Percentiles rank a stretch among this genome's conserved stretches.
phyloP scores from a whole-genome alignment of 2,888 invertebrate species.

The Gandaritis pyraliata region DNA sequence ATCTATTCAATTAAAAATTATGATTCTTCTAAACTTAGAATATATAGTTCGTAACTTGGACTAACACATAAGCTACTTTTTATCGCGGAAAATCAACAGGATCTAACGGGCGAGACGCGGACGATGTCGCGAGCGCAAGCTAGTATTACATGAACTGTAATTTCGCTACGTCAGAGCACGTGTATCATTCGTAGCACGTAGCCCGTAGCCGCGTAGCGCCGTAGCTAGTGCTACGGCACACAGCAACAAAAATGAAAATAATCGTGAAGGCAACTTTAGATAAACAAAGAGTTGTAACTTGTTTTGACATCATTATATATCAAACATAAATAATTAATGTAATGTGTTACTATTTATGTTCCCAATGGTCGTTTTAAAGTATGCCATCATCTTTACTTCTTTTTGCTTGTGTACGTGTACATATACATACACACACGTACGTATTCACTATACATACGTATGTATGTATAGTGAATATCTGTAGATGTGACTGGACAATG shows the following conservation, averaged over 20 bases:
- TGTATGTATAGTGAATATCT: not conserved
- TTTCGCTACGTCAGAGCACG: too few relatives aligned
- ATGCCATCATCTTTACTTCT: not conserved
- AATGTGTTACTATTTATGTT: not conserved
- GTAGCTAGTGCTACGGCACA: slow-evolving; percentile 26
- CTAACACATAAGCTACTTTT: too few relatives aligned
- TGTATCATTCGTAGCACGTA: not conserved
- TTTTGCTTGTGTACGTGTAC: not conserved
- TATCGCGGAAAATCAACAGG: too few relatives aligned
- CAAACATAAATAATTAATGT: not conserved
- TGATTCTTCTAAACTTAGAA: too few relatives aligned
- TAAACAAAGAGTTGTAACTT: not conserved
- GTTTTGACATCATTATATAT: not conserved
- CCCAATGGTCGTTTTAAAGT: not conserved
- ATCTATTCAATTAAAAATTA: too few relatives aligned
- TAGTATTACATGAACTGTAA: too few relatives aligned
- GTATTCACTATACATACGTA: too few relatives aligned
- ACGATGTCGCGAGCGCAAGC: not conserved
- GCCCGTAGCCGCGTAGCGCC: slow-evolving; percentile 26
- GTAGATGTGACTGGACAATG: not conserved
- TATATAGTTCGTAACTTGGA: too few relatives aligned
- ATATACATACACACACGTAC: too few relatives aligned
- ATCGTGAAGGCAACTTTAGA: not conserved
- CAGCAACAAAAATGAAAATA: not conserved
- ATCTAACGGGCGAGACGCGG: too few relatives aligned